Percentiles rank a stretch among this genome's conserved stretches.
Evolutionary conservation across 2,797 vertebrate species (phyloP).

Genomic region (Dermochelys coriacea): DNA sequence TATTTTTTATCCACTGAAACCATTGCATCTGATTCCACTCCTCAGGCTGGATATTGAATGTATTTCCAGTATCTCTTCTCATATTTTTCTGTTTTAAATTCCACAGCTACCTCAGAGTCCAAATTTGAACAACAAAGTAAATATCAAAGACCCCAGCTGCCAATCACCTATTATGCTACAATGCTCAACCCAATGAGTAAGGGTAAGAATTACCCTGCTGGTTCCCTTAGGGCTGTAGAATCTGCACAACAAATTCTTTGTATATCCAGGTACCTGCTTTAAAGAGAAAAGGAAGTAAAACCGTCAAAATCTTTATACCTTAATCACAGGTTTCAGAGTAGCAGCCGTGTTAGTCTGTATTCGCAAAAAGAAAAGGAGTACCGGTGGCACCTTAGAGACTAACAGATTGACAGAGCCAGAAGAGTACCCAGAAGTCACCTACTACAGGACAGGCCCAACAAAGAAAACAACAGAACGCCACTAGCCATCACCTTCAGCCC

Average conservation of each 20-base stretch:
- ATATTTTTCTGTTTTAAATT: background rate
- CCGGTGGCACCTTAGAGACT: too few species aligned
- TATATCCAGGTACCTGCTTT: background rate
- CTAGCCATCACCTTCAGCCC: too few species aligned
- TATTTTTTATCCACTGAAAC: rapidly evolving
- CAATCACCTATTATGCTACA: background rate
- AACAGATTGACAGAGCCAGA: too few species aligned
- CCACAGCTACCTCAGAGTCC: background rate
- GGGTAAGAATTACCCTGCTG: background rate
- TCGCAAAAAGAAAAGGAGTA: too few species aligned
- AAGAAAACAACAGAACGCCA: too few species aligned
- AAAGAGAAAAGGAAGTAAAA: too few species aligned
- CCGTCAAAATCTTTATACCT: background rate
- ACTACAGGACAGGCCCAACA: too few species aligned
- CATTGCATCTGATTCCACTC: background rate
- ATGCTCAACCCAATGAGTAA: background rate
- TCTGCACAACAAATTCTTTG: background rate
- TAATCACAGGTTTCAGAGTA: too few species aligned
- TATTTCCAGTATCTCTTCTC: background rate
- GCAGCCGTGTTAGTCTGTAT: too few species aligned
- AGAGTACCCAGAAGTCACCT: too few species aligned
- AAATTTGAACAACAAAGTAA: background rate
- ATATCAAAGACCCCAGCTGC: background rate
- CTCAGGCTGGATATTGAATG: background rate
- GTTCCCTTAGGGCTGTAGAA: background rate